Conservation (phyloP, 2,113 vertebrate species). For the Herpetotheres cachinnans region DNA sequence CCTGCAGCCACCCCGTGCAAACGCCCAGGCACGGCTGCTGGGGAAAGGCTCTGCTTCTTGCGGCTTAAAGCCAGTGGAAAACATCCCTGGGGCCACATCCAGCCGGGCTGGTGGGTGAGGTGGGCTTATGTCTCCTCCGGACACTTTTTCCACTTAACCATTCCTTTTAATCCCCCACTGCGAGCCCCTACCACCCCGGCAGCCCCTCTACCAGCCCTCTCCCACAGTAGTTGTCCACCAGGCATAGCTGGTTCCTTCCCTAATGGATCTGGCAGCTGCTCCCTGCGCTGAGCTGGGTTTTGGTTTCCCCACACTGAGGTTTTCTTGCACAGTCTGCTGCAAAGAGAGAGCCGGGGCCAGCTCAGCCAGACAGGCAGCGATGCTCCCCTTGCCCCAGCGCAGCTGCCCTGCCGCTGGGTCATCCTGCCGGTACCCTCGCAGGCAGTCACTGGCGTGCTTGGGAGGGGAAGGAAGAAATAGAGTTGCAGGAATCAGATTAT, state of each 20-base stretch:
- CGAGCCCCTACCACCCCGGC: not conserved
- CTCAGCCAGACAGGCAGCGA: accelerated
- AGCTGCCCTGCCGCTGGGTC: not conserved
- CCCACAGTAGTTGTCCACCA: not conserved
- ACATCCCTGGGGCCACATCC: not conserved
- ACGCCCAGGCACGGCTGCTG: not conserved
- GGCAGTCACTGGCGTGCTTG: not conserved
- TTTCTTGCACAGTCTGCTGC: constrained; percentile 6
- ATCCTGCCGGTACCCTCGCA: not conserved
- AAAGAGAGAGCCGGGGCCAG: not conserved
- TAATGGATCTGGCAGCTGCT: constrained; percentile 36
- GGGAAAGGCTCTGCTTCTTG: not conserved
- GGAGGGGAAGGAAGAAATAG: not conserved
- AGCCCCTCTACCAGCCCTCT: not conserved
- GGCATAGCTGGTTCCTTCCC: not conserved
- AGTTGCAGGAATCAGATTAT: constrained; percentile 24
- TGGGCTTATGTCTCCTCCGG: not conserved
- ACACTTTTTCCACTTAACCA: not conserved
- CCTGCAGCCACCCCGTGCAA: not conserved
- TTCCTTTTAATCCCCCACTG: not conserved
- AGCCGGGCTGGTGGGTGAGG: not conserved
- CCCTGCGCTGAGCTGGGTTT: not conserved
- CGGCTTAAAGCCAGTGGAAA: not conserved
- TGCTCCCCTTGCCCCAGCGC: accelerated
- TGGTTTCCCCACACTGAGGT: not conserved